phyloP scores from a whole-genome alignment of 2,888 invertebrate species.

The Hedychridium roseum region DNA sequence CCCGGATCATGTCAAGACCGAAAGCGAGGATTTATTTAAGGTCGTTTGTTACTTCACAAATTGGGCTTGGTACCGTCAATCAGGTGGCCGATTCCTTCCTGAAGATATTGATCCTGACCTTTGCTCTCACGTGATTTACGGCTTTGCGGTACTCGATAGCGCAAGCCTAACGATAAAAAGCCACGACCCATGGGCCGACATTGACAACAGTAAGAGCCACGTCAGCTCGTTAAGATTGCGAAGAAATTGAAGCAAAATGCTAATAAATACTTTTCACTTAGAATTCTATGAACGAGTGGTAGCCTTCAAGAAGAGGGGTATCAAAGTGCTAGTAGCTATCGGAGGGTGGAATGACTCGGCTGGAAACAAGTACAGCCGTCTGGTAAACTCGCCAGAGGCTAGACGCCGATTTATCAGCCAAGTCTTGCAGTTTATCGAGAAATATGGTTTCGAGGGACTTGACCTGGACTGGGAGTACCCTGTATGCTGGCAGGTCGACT shows the following conservation, averaged over 20 bases:
- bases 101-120: slow-evolving; percentile 83
- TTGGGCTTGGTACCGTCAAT: slow-evolving; percentile 93
- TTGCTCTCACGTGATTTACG: slow-evolving; percentile 92
- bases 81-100: slow-evolving; percentile 81
- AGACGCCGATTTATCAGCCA: slow-evolving; percentile 78
- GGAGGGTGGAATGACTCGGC: slow-evolving; percentile 97
- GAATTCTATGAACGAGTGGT: slow-evolving; percentile 89
- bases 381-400: slow-evolving; percentile 78
- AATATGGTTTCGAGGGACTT: slow-evolving; percentile 86
- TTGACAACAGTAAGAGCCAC: slow-evolving; percentile 78
- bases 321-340: slow-evolving; percentile 85
- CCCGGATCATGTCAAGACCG: slow-evolving; percentile 5
- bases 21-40: slow-evolving; percentile 68
- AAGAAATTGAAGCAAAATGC: no score
- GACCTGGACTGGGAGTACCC: slow-evolving; percentile 97
- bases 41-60: slow-evolving; percentile 92
- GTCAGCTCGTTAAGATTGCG: slow-evolving; percentile 22
- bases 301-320: slow-evolving; percentile 74
- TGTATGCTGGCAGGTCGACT: slow-evolving; percentile 90
- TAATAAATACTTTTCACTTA: slow-evolving; percentile 52
- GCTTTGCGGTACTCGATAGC: slow-evolving; percentile 86
- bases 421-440: slow-evolving; percentile 79
- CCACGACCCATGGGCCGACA: slow-evolving; percentile 88
- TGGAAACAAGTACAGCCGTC: slow-evolving; percentile 85
- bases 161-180: slow-evolving; percentile 80